These are phyloP conservation scores for Drosophila engyochracea DNA, from an alignment of 2,888 invertebrate species.

Conservation along the genomic window DNA sequence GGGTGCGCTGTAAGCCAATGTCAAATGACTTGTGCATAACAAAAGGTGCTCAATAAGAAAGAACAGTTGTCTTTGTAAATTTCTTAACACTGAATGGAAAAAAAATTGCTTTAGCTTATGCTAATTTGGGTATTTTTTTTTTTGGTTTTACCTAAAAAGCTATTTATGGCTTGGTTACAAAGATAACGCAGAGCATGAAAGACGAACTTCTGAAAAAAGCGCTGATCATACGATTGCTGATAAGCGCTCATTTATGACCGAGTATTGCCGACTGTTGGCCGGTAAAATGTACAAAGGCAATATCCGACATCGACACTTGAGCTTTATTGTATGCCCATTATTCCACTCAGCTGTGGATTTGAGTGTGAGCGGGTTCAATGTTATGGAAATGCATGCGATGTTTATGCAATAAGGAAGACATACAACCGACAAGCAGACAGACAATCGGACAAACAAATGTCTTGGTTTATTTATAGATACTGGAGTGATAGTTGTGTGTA, in stretches of 20 bases:
- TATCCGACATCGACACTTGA: conserved; percentile 34
- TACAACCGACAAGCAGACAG: neutral
- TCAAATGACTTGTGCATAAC: conserved; percentile 31
- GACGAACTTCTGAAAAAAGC: conserved; percentile 33
- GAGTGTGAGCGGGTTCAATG: conserved; percentile 43
- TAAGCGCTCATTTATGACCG: conserved; percentile 31
- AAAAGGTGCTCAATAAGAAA: conserved; percentile 1
- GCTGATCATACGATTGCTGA: conserved; percentile 40
- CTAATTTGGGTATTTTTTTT: neutral
- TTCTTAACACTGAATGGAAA: neutral
- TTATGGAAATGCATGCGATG: conserved; percentile 53
- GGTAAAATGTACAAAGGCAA: conserved; percentile 38
- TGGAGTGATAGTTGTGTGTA: conserved; percentile 33
- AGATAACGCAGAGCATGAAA: conserved; percentile 1
- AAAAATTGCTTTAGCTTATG: neutral
- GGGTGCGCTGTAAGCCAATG: conserved; percentile 50
- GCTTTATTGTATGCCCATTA: conserved; percentile 32
- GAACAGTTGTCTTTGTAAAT: neutral
- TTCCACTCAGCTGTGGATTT: conserved; percentile 2
- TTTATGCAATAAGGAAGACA: conserved; percentile 50
- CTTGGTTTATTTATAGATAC: conserved; percentile 42
- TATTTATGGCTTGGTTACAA: conserved; percentile 21
- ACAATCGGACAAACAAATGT: conserved; percentile 20
- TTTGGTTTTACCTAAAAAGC: conserved; percentile 1
- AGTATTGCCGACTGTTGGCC: conserved; percentile 11